Evolutionary conservation across 1,140 invertebrate genomes (phyloP), one percentile per base, ranked within the genome.

Genomic region (Bombus fervidus): DNA sequence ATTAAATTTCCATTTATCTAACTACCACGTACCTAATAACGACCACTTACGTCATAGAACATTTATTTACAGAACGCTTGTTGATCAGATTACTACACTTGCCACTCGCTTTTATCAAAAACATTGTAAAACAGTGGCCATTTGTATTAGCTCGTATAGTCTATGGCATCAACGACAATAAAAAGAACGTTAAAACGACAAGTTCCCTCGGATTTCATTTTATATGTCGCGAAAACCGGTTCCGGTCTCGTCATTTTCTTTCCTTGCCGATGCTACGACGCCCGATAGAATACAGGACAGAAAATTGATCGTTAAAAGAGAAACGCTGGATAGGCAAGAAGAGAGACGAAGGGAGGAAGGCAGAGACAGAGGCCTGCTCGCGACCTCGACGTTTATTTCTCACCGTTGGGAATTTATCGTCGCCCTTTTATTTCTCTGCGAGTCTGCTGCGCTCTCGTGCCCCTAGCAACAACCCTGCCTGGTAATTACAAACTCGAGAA

Each of bases 361-460:
- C 6, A 74, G 31, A 66, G 43, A 68, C n/a, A 83, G 47, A 62
- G 41, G n/a, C 31, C 18, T 41, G 6, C 9, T 57, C 59, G 57
- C 84, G 79, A 85, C 79, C 84, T 85, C 84, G 72, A 59, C 79
- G 84, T 86, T 86, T 86, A 86, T 82, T 86, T 74, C 72, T 82
- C 79, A 57, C 72, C 62, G 62, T 1, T 64, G 84, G 79, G 72
- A 82, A 86, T 82, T 86, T 86, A 82, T 86, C 69, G 84, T 68
- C 59, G 57, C 62, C 79, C 57, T 82, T 86, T 86, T 82, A 75
- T 82, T 82, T 76, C 62, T 34, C 80, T 69, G 79, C n/a, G 59
- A 25, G 79, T 75, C 84, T 18, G 64, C 62, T 15, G 47, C 73
- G 81, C 31, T 86, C 62, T 43, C 53, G 28, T 72, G 71, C 72